phyloP scores from a whole-genome alignment of 2,888 invertebrate species.

The Andricus curvator region DNA sequence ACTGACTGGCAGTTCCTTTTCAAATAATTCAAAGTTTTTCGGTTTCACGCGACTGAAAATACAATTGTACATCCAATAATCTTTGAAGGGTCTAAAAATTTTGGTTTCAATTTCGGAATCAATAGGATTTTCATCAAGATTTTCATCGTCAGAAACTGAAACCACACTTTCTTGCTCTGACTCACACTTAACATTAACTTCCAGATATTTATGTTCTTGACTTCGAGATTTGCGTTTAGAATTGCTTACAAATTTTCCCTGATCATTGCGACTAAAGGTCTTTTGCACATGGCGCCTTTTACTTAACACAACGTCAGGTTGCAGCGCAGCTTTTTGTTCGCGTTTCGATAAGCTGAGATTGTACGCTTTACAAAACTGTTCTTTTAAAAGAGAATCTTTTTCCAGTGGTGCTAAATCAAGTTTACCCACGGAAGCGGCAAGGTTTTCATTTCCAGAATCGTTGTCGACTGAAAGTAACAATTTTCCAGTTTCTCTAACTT shows the following conservation, averaged over 20 bases:
- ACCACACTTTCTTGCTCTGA: neutral
- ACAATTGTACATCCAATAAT: slow-evolving; percentile 76
- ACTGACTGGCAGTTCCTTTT: slow-evolving; percentile 70
- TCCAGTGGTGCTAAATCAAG: neutral
- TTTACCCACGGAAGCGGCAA: neutral
- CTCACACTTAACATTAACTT: neutral
- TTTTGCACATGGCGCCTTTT: slow-evolving; percentile 31
- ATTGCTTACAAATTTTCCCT: slow-evolving; percentile 53
- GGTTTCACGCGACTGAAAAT: slow-evolving; percentile 64
- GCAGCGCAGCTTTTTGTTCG: slow-evolving; percentile 55
- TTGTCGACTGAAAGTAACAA: slow-evolving; percentile 59
- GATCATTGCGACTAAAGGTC: slow-evolving; percentile 42
- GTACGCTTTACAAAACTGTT: slow-evolving; percentile 55
- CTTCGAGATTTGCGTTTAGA: neutral
- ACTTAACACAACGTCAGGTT: slow-evolving; percentile 6
- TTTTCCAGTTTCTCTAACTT: slow-evolving; percentile 63
- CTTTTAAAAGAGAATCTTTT: slow-evolving; percentile 31
- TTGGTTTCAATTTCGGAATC: slow-evolving; percentile 42
- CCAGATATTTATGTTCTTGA: neutral
- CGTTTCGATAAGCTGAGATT: slow-evolving; percentile 56
- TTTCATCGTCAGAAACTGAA: slow-evolving; percentile 40
- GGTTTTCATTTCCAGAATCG: slow-evolving; percentile 57
- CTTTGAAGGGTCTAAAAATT: slow-evolving; percentile 67
- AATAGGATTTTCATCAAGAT: slow-evolving; percentile 3
- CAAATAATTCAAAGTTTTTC: slow-evolving; percentile 67